Percentiles rank a stretch among this genome's conserved stretches.
Conservation (phyloP, 2,113 vertebrate genomes). For the Erythrocebus patas region DNA sequence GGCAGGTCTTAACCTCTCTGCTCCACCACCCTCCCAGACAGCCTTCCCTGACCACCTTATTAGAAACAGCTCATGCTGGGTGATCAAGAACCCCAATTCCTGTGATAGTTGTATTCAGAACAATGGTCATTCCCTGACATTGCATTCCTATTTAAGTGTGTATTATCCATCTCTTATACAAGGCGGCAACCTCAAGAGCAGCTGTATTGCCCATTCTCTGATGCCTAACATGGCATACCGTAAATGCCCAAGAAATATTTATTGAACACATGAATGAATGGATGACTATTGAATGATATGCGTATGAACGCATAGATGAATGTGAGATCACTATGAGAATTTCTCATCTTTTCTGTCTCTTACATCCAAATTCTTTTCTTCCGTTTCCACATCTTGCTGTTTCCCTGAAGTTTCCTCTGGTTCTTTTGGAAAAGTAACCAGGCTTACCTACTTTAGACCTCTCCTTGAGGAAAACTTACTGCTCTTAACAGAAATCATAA, state of each 20-base stretch:
- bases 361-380: background rate
- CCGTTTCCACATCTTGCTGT: background rate
- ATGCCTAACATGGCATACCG: background rate
- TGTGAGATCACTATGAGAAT: background rate
- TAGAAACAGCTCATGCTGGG: background rate
- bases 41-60: background rate
- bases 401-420: background rate
- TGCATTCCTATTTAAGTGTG: background rate
- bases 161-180: background rate
- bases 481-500: conserved; percentile 56
- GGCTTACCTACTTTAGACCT: conserved; percentile 44
- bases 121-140: background rate
- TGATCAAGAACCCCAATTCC: background rate
- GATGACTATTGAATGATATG: background rate
- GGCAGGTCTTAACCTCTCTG: background rate
- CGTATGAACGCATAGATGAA: background rate
- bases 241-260: background rate
- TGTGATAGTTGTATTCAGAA: background rate
- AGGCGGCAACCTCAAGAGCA: background rate
- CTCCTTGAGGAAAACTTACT: conserved; percentile 31
- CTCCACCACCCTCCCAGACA: background rate
- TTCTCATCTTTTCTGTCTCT: background rate
- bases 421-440: conserved; percentile 64
- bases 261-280: background rate
- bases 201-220: background rate